phyloP scores from a whole-genome alignment of 1,140 invertebrate species.

The Bombus turneri region DNA sequence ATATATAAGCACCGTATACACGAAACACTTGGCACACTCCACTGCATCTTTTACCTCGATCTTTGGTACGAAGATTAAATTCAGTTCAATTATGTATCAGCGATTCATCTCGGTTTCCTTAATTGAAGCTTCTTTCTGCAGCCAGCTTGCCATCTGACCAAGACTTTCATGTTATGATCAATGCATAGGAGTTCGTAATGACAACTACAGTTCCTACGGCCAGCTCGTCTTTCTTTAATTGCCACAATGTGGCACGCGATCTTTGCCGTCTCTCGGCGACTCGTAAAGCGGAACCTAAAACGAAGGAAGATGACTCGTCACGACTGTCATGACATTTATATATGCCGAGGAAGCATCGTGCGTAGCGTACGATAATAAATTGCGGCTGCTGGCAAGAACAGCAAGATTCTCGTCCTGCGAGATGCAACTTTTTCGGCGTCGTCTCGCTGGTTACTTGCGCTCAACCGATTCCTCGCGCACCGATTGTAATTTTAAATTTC shows the following conservation, averaged over 20 bases:
- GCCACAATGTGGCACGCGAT: neutral
- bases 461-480: neutral
- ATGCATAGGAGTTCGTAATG: too few species aligned
- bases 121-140: neutral
- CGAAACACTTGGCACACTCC: too few species aligned
- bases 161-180: neutral
- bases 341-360: slow-evolving; percentile 7
- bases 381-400: slow-evolving; percentile 7
- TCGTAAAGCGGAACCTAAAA: slow-evolving; percentile 22
- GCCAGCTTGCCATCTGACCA: neutral
- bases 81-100: neutral
- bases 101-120: neutral
- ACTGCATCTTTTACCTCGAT: neutral
- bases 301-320: neutral
- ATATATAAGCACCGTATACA: too few species aligned
- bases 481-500: slow-evolving; percentile 39
- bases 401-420: neutral
- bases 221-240: neutral
- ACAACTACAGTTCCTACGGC: too few species aligned
- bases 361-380: slow-evolving; percentile 53
- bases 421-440: slow-evolving; percentile 14
- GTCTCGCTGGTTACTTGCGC: neutral
- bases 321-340: slow-evolving; percentile 48
- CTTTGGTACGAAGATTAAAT: neutral
- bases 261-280: neutral